A percentile compares a stretch with the other conserved stretches of the same genome.
phyloP scores from a whole-genome alignment of 1,140 invertebrate genomes.

The Helicoverpa armigera region DNA sequence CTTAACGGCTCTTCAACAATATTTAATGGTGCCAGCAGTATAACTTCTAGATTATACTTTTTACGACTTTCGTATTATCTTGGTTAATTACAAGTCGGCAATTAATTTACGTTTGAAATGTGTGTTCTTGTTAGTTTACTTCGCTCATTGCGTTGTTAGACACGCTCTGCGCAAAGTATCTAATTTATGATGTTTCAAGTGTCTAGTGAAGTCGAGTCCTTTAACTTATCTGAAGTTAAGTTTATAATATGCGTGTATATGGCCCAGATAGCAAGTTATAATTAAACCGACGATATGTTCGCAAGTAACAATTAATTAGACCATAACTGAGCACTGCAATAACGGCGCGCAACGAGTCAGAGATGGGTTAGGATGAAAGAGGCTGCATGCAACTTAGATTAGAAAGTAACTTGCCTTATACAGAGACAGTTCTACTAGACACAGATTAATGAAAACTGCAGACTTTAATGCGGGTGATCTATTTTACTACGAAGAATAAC shows the following conservation, averaged over 20 bases:
- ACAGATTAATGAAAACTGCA: constrained; percentile 46
- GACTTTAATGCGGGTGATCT: constrained; percentile 37
- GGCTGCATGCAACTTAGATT: constrained; percentile 62
- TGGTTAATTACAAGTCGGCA: constrained; percentile 23
- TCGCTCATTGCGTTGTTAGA: constrained; percentile 40
- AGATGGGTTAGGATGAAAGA: constrained; percentile 65
- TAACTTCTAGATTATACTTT: constrained; percentile 28
- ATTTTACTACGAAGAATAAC: constrained; percentile 15
- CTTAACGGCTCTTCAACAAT: not conserved
- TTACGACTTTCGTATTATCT: constrained; percentile 5
- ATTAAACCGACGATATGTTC: constrained; percentile 74
- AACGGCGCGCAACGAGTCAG: constrained; percentile 61
- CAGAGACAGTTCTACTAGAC: constrained; percentile 36
- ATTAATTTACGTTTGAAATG: constrained; percentile 40
- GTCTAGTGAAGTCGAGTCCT: not conserved
- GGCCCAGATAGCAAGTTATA: constrained; percentile 60
- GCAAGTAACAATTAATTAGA: constrained; percentile 74
- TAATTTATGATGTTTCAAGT: constrained; percentile 47
- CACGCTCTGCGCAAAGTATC: constrained; percentile 41
- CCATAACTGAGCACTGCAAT: constrained; percentile 70
- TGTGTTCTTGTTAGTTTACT: constrained; percentile 36
- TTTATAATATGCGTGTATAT: constrained; percentile 25
- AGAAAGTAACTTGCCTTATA: constrained; percentile 59
- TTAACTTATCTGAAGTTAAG: constrained; percentile 19
- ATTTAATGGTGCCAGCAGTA: constrained; percentile 19